Percentiles rank a stretch among this genome's conserved stretches.
phyloP scores from a whole-genome alignment of 1,140 invertebrate species.

The Battus philenor region DNA sequence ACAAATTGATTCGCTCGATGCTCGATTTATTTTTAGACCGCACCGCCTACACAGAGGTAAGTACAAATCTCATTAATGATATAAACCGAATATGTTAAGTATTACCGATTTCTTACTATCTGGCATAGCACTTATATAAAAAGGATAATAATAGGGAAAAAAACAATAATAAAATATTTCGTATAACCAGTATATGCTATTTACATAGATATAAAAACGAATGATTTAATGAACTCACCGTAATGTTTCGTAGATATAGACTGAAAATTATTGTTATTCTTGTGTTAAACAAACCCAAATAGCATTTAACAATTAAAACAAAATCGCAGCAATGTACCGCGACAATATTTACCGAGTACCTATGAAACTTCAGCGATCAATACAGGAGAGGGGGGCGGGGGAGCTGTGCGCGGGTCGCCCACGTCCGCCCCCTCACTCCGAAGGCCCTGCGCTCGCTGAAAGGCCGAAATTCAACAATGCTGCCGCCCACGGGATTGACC shows the following conservation, averaged over 20 bases:
- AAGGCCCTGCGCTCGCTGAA: slow-evolving; percentile 24
- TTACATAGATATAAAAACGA: no score
- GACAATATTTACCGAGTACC: slow-evolving; percentile 56
- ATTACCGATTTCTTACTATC: no score
- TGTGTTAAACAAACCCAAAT: no score
- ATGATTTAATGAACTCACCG: no score
- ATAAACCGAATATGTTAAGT: no score
- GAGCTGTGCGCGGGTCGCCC: slow-evolving; percentile 47
- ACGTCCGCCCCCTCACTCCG: slow-evolving; percentile 49
- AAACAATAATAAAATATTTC: no score
- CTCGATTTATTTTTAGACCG: slow-evolving; percentile 17
- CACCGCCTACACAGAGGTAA: slow-evolving; percentile 3
- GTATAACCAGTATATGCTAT: no score
- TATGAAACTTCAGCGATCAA: slow-evolving; percentile 63
- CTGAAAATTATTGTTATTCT: no score
- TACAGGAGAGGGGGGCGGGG: slow-evolving; percentile 39
- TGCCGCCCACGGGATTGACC: slow-evolving; percentile 44
- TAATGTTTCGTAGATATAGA: no score
- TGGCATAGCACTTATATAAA: no score
- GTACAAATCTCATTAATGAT: slow-evolving; percentile 9
- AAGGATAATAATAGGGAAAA: no score
- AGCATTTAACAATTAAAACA: neutral
- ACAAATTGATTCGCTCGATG: slow-evolving; percentile 14
- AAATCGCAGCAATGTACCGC: slow-evolving; percentile 24
- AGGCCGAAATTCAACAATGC: slow-evolving; percentile 43